A percentile compares a stretch with the other conserved stretches of the same genome.
phyloP scores from a whole-genome alignment of 2,888 invertebrate genomes.

The Pammene fasciana region DNA sequence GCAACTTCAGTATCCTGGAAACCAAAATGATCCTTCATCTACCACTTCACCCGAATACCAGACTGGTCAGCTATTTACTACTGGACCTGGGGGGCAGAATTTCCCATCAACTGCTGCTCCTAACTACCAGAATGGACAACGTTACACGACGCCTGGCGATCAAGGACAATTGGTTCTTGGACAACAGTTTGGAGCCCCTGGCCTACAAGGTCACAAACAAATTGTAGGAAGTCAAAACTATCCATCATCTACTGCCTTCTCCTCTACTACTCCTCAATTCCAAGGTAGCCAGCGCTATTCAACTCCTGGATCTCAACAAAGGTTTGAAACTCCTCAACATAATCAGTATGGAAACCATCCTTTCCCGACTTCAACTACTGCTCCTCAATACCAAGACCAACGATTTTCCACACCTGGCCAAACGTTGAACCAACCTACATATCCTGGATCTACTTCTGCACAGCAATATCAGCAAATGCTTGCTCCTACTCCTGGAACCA shows the following conservation, averaged over 20 bases:
- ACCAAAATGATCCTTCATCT: conserved; percentile 20
- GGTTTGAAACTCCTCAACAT: background rate
- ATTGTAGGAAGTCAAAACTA: conserved; percentile 5
- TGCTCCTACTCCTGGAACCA: conserved; percentile 8
- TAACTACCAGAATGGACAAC: conserved; percentile 18
- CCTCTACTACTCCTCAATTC: conserved; percentile 14
- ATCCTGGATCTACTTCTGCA: conserved; percentile 9
- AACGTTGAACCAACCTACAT: background rate
- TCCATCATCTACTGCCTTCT: conserved; percentile 16
- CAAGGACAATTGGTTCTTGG: conserved; percentile 5
- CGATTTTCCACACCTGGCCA: conserved; percentile 5
- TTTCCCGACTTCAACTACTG: conserved; percentile 9
- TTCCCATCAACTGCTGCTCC: conserved; percentile 17
- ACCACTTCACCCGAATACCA: conserved; percentile 22
- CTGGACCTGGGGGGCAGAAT: conserved; percentile 4
- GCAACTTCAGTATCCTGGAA: conserved; percentile 5
- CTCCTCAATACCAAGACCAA: conserved; percentile 12
- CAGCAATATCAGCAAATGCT: conserved; percentile 30
- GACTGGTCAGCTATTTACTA: conserved; percentile 3
- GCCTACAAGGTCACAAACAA: background rate
- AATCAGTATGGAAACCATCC: conserved; percentile 15
- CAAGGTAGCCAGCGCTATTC: conserved; percentile 14
- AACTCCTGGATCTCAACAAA: conserved; percentile 11
- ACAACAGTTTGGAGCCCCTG: conserved; percentile 11
- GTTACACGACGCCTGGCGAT: conserved; percentile 4